Base-by-base conservation (phyloP, 2,113 vertebrate species). In the Neodontobutis hainanensis region DNA sequence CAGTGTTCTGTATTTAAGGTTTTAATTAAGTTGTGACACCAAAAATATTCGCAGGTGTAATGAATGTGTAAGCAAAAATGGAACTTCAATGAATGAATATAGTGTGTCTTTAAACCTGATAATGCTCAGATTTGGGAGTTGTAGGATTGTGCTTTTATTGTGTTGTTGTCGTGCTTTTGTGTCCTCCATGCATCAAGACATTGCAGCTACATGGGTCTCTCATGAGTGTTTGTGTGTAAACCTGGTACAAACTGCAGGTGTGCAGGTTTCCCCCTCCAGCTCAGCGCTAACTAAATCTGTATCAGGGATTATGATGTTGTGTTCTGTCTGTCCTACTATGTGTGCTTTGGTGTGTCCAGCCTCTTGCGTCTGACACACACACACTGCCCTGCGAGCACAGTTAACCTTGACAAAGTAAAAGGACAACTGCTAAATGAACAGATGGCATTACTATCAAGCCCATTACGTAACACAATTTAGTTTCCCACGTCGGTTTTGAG, bases 351-450 rank as follows among this genome's bases (percentile, higher is more conserved):
- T 71, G 71, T 79, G 73, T 82, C 72, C 49, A 70, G 67, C 52
- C 70, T 71, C 68, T 73, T 64, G n/a, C n/a, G n/a, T n/a, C n/a
- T n/a, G 42, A 51, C 27, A 63, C 27, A 62, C 70, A 62, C 72
- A 70, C 68, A 70, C 68, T 50, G 49, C 36, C 42, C 62, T 44
- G 53, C 27, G 64, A 78, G 61, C 11, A 82, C 68, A 76, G 57
- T 67, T 85, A 86, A 84, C 87, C 86, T 89, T 84, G 84, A 85
- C 79, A 73, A 79, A 79, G 71, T 79, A 65, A 79, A 85, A 86
- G 87, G 85, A 86, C 74, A 27, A 69, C 81, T 82, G 69, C 62
- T 51, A 27, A 85, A 68, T 0, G 51, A 85, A 65, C 81, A 87
- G 86, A 86, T 88, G 83, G 83, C 82, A 52, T 83, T 81, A 57